Base-by-base conservation (phyloP, 2,797 vertebrate genomes). In the Selene dorsalis region DNA sequence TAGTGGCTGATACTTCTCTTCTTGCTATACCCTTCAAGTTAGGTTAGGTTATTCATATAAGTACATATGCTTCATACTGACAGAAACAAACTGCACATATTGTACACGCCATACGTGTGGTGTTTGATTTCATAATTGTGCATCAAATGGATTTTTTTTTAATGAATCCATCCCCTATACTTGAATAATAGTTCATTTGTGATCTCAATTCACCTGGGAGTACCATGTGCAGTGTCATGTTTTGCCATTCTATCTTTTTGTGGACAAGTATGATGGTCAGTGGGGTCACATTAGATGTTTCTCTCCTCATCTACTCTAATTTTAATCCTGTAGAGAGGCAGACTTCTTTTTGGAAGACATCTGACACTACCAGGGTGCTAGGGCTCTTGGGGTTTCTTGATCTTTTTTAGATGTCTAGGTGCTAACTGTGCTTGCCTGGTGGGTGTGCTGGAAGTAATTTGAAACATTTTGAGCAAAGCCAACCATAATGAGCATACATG, bases 291-390 rank as follows among this genome's bases (percentile, higher is more conserved):
- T 70, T 75, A 30, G 65, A 58, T 64, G 56, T 83, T 81, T 76
- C 14, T 83, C 80, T 76, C 17, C 50, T 77, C 66, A 71, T 88
- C 70, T 77, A 52, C 68, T 87, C 85, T 93, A 93, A 93, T 92
- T 92, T 91, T 92, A 90, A 89, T 86, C 85, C 82, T 85, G 87
- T 84, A 81, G 84, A 68, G 88, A 79, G 86, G 82, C 84, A 84
- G 75, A 86, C 69, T 80, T 84, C 73, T 83, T 86, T 62, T 50
- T 89, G 85, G 90, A 73, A 82, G 93, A 85, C 63, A 92, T 24
- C 73, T 81, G 92, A 93, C 78, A 92, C 90, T 85, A 66, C 26
- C 43, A 65, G 74, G 79, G 84, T 84, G 84, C 84, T 45, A 67
- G 60, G 77, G 68, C 60, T 10, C 38, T 59, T 17, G 9, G 57